Conservation (phyloP, 1,140 invertebrate species). For the Amphibalanus amphitrite region DNA sequence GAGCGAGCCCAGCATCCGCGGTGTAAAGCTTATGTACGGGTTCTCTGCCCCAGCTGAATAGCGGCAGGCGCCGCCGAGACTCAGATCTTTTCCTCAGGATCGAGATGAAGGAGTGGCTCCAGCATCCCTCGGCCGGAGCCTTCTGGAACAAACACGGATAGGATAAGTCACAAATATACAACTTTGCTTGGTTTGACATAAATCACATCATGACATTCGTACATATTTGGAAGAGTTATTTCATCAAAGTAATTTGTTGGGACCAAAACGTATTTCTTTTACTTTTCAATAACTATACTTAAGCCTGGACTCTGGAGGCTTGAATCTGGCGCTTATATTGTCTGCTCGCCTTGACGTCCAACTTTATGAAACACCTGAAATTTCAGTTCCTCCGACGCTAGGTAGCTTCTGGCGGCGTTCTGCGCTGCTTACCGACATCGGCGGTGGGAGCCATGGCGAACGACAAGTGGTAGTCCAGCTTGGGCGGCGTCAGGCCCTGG, state of each 20-base stretch:
- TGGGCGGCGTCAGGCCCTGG: background rate
- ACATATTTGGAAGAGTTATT: background rate
- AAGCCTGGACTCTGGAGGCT: background rate
- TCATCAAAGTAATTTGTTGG: background rate
- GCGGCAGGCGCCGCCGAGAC: background rate
- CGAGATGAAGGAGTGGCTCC: background rate
- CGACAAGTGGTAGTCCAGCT: conserved; percentile 4
- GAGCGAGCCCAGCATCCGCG: background rate
- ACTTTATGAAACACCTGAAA: no score
- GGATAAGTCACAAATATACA: background rate
- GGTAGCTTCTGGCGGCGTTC: no score
- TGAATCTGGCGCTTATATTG: background rate
- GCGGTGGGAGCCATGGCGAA: background rate
- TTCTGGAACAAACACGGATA: background rate
- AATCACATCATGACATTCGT: background rate
- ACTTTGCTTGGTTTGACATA: no score
- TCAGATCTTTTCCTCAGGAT: background rate
- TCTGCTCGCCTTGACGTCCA: background rate
- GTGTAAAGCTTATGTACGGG: background rate
- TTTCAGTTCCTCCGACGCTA: no score
- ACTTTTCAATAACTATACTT: no score
- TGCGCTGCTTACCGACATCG: background rate
- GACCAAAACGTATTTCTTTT: background rate
- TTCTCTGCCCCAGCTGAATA: background rate
- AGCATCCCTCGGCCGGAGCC: background rate